Evolutionary conservation across 2,888 invertebrate species (phyloP).

Genomic region (Escarpia spicata): DNA sequence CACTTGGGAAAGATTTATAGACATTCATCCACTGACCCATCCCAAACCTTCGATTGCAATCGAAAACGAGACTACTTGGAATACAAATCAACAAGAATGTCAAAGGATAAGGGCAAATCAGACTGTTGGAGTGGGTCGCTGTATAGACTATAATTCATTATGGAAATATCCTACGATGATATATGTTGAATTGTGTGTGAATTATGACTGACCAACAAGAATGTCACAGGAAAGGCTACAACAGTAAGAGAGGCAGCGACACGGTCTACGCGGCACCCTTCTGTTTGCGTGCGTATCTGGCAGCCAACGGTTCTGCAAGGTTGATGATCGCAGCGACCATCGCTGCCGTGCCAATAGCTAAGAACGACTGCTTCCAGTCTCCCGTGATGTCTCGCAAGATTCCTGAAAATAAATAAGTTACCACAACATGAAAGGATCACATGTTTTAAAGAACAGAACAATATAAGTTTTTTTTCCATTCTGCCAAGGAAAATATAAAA

Average conservation of each 20-base stretch:
- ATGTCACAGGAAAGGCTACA: not conserved
- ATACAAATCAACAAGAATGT: too few relatives aligned
- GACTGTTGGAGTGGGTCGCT: too few relatives aligned
- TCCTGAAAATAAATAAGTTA: slow-evolving; percentile 29
- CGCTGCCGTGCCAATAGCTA: not conserved
- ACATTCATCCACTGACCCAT: too few relatives aligned
- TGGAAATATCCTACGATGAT: too few relatives aligned
- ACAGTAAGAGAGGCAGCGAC: not conserved
- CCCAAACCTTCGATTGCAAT: too few relatives aligned
- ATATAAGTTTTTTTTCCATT: too few relatives aligned
- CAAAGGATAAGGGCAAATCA: too few relatives aligned
- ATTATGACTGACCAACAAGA: not conserved
- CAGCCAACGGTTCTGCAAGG: not conserved
- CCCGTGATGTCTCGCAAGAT: not conserved
- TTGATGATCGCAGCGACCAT: not conserved
- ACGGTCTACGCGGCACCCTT: not conserved
- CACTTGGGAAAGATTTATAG: too few relatives aligned
- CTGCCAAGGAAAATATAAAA: too few relatives aligned
- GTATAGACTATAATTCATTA: too few relatives aligned
- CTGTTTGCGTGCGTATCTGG: slow-evolving; percentile 18
- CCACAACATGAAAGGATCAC: slow-evolving; percentile 20
- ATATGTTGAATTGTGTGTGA: not conserved
- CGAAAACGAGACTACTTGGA: too few relatives aligned
- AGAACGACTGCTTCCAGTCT: not conserved
- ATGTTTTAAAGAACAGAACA: too few relatives aligned